A percentile compares a stretch with the other conserved stretches of the same genome.
Evolutionary conservation across 2,113 vertebrate species (phyloP).

Genomic region (Hucho hucho): DNA sequence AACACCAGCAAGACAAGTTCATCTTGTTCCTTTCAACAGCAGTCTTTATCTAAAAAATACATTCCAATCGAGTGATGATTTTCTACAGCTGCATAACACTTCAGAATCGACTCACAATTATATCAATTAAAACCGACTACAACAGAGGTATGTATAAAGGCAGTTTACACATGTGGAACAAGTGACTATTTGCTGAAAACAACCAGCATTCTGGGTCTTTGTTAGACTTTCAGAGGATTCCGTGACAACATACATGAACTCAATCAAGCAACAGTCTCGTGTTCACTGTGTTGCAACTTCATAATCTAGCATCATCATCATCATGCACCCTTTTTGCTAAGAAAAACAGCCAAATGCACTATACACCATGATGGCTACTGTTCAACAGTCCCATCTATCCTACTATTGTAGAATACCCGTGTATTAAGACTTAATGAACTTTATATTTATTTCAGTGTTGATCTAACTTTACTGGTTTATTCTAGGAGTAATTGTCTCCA

Average conservation of each 20-base stretch:
- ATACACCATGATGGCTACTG: slow-evolving; percentile 35
- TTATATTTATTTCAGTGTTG: slow-evolving; percentile 15
- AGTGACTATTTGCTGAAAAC: slow-evolving; percentile 14
- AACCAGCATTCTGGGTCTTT: slow-evolving; percentile 11
- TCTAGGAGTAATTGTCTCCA: slow-evolving; percentile 20
- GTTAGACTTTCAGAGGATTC: slow-evolving; percentile 23
- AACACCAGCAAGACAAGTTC: not conserved
- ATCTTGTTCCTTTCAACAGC: not conserved
- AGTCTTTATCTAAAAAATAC: slow-evolving; percentile 9
- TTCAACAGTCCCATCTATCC: slow-evolving; percentile 39
- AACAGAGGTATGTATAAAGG: slow-evolving; percentile 29
- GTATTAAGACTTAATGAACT: slow-evolving; percentile 7
- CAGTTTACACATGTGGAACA: slow-evolving; percentile 14
- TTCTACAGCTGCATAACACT: slow-evolving; percentile 19
- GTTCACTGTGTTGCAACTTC: slow-evolving; percentile 28
- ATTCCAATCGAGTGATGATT: slow-evolving; percentile 30
- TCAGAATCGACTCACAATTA: slow-evolving; percentile 30
- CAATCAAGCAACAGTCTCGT: slow-evolving; percentile 35
- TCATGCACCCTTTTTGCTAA: slow-evolving; percentile 47
- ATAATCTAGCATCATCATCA: slow-evolving; percentile 27
- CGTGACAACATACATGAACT: slow-evolving; percentile 28
- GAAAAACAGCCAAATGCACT: slow-evolving; percentile 34
- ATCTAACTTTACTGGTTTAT: slow-evolving; percentile 21
- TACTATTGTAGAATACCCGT: slow-evolving; percentile 18
- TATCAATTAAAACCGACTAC: not conserved